Conservation (phyloP, 2,888 invertebrate genomes). For the Leucophenga montana region DNA sequence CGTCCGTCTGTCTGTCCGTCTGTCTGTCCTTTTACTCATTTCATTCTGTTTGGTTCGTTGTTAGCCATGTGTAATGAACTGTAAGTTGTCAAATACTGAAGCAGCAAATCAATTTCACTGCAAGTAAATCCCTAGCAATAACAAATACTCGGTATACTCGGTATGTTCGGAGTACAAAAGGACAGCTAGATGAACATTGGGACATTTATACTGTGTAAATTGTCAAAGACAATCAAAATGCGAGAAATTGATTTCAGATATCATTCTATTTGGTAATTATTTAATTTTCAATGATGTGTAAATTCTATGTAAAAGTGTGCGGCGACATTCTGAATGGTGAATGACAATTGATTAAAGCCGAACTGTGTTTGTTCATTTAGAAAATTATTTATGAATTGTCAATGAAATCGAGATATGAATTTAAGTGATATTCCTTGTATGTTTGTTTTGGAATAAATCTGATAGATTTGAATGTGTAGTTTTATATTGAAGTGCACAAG, state of each 20-base stretch:
- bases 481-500: too few relatives aligned
- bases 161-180: too few relatives aligned
- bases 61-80: slow-evolving; percentile 50
- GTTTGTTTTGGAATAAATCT: too few relatives aligned
- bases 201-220: background rate
- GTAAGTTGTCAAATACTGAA: slow-evolving; percentile 48
- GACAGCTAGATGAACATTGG: background rate
- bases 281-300: slow-evolving; percentile 41
- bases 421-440: too few relatives aligned
- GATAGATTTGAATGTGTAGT: too few relatives aligned
- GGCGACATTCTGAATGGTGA: slow-evolving; percentile 29
- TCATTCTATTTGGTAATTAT: slow-evolving; percentile 30
- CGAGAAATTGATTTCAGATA: slow-evolving; percentile 13
- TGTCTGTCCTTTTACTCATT: background rate
- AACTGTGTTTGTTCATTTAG: slow-evolving; percentile 33
- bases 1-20: slow-evolving; percentile 1
- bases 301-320: slow-evolving; percentile 44
- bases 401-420: too few relatives aligned
- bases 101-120: slow-evolving; percentile 46
- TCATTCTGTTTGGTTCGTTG: slow-evolving; percentile 21
- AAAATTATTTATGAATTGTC: slow-evolving; percentile 33
- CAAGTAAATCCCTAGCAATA: slow-evolving; percentile 36
- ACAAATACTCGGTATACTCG: too few relatives aligned
- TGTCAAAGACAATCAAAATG: slow-evolving; percentile 13
- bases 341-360: slow-evolving; percentile 33